Percentiles rank a stretch among this genome's conserved stretches.
Conservation (phyloP, 2,888 invertebrate genomes). For the Plagodis dolabraria region DNA sequence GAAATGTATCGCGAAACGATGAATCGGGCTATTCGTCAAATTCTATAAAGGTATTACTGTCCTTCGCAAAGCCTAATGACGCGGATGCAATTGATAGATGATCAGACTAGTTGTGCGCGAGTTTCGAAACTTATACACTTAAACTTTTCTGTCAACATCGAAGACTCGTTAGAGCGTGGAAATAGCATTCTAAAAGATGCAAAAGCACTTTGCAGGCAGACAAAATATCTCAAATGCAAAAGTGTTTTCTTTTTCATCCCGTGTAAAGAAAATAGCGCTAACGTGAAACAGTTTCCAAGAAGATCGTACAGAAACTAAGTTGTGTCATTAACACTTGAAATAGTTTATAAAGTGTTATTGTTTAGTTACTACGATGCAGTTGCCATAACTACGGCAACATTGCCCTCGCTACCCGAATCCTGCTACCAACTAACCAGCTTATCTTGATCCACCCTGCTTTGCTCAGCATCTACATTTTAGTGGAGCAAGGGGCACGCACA, state of each 20-base stretch:
- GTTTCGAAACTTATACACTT: neutral
- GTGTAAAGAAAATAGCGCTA: conserved; percentile 3
- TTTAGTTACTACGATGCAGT: conserved; percentile 41
- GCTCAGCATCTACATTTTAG: neutral
- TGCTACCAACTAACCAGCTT: conserved; percentile 26
- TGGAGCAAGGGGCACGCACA: neutral
- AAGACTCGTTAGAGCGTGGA: conserved; percentile 2
- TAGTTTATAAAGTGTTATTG: conserved; percentile 40
- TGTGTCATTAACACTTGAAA: conserved; percentile 29
- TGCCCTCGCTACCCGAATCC: conserved; percentile 37
- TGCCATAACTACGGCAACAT: conserved; percentile 37
- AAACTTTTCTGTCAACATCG: neutral
- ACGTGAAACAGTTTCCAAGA: conserved; percentile 10
- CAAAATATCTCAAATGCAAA: conserved; percentile 23
- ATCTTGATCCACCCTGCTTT: conserved; percentile 25
- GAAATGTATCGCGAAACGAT: conserved; percentile 25
- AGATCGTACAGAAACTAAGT: conserved; percentile 16
- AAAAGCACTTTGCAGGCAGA: conserved; percentile 28
- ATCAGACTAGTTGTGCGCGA: neutral
- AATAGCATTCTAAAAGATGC: conserved; percentile 32
- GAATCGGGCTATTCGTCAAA: conserved; percentile 24
- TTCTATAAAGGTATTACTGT: conserved; percentile 24
- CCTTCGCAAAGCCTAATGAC: conserved; percentile 19
- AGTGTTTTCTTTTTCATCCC: conserved; percentile 4
- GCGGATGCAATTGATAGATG: conserved; percentile 19